Evolutionary conservation across 2,113 vertebrate species (phyloP).

Genomic region (Scatophagus argus): DNA sequence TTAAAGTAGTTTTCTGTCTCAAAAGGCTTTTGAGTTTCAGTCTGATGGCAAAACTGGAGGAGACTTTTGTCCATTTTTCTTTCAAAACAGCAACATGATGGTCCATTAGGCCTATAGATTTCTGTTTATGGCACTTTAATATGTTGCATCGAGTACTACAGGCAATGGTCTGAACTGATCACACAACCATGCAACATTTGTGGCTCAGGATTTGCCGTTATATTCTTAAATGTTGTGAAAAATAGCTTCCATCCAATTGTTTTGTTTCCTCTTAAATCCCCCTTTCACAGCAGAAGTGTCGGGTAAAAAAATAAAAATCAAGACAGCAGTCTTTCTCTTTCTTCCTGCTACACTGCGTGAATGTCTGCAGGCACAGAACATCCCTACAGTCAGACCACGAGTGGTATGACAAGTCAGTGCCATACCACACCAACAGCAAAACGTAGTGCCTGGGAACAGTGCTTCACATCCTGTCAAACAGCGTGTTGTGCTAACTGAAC

Average conservation of each 20-base stretch:
- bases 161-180: constrained; percentile 22
- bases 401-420: constrained; percentile 59
- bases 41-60: neutral
- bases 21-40: neutral
- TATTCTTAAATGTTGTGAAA: constrained; percentile 6
- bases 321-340: constrained; percentile 31
- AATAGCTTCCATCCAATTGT: neutral
- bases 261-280: neutral
- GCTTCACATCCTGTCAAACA: constrained; percentile 66
- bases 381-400: constrained; percentile 46
- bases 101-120: constrained; percentile 10
- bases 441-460: constrained; percentile 39
- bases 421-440: constrained; percentile 41
- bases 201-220: constrained; percentile 22
- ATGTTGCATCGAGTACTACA: neutral
- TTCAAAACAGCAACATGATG: constrained; percentile 17
- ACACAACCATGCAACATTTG: constrained; percentile 27
- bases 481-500: constrained; percentile 41
- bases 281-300: constrained; percentile 6
- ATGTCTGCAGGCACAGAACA: constrained; percentile 46
- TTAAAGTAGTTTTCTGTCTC: neutral
- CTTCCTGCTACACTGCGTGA: constrained; percentile 5
- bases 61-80: constrained; percentile 16
- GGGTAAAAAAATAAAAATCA: neutral
- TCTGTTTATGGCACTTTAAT: constrained; percentile 16